Evolutionary conservation across 2,113 vertebrate species (phyloP), one percentile per base, ranked within the genome.

Genomic region (Sigmodon hispidus): DNA sequence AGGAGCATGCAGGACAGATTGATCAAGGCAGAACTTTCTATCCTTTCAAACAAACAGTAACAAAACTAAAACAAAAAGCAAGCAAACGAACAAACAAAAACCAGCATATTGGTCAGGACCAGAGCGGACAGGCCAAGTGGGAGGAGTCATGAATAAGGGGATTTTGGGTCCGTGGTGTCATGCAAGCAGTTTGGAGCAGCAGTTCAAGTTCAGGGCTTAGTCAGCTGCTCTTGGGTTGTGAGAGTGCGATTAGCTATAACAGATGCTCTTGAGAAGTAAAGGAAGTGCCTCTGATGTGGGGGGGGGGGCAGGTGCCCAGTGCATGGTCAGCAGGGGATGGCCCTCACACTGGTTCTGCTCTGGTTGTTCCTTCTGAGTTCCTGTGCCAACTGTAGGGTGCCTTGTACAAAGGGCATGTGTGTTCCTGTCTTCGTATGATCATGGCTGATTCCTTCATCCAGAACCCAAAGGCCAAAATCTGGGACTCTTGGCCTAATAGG

Each of bases 291-390:
- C 13, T 31, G 13, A 43, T 10, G n/a, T 48, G 17, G 29, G 36
- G 36, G 29, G 19, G 50, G 17, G 29, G 36, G 36, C 36, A 24
- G 50, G 13, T 40, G 24, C 34, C 76, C 1, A 0, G 16, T 1
- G 1, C 34, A 7, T 29, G n/a, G 26, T 31, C 16, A 59, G 40
- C n/a, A n/a, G 52, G 57, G 3, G 43, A 69, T 43, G 24, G 45
- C 34, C 19, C 0, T 1, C 7, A 8, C 22, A 69, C 1, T 0
- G 19, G 8, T 57, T 55, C 55, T 57, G 11, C 65, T 63, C 40
- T 40, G 3, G 17, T 11, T 21, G 31, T 22, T 50, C 36, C 21
- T 1, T 57, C 19, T 21, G 3, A 12, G 22, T 8, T 1, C 3
- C 40, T 90, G 43, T 85, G 29, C 43, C 61, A 10, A 77, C 85